A percentile compares a stretch with the other conserved stretches of the same genome.
Conservation (phyloP, 2,888 invertebrate genomes). For the Opisthograptis luteolata region DNA sequence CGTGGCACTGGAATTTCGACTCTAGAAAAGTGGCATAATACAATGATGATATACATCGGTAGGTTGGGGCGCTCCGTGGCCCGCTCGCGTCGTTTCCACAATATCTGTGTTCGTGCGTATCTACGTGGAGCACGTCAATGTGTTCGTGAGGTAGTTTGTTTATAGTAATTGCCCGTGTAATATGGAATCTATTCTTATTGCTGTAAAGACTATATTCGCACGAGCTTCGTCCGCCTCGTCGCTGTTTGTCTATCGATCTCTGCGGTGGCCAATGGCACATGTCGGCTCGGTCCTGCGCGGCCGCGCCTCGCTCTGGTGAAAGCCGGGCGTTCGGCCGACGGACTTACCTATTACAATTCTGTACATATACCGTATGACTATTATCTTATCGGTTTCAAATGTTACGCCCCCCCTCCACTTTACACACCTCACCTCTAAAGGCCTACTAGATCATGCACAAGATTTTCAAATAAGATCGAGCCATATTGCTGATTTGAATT, state of each 20-base stretch:
- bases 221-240: constrained; percentile 80
- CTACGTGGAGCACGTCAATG: constrained; percentile 72
- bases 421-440: constrained; percentile 39
- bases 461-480: constrained; percentile 60
- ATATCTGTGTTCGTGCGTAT: constrained; percentile 68
- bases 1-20: constrained; percentile 78
- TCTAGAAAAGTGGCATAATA: constrained; percentile 81
- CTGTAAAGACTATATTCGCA: constrained; percentile 72
- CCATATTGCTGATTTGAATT: constrained; percentile 58
- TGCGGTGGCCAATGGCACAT: constrained; percentile 86
- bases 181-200: constrained; percentile 61
- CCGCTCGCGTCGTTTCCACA: constrained; percentile 76
- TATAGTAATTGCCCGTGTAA: constrained; percentile 76
- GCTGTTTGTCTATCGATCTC: constrained; percentile 87
- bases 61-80: constrained; percentile 66
- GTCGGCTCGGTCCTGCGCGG: constrained; percentile 82
- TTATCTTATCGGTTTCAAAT: constrained; percentile 68
- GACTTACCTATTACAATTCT: constrained; percentile 46
- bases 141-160: constrained; percentile 84
- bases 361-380: constrained; percentile 56
- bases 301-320: constrained; percentile 76
- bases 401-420: constrained; percentile 43
- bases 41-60: constrained; percentile 70
- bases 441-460: constrained; percentile 64
- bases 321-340: constrained; percentile 69